These are phyloP conservation scores for Microctenopoma steveboyesi DNA, from an alignment of 2,797 vertebrate species.

Conservation along the genomic window DNA sequence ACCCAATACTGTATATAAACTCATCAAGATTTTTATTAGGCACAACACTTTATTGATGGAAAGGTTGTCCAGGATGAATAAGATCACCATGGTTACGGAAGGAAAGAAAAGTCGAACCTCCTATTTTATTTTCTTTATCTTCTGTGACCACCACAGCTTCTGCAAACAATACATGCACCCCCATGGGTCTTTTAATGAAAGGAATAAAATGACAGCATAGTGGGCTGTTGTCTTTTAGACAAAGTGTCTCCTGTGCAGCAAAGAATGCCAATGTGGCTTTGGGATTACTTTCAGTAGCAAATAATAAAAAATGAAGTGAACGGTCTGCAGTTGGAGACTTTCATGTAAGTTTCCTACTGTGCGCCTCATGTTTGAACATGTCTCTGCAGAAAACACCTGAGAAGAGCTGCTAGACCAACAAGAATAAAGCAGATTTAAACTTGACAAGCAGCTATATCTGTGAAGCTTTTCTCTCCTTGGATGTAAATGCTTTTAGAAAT, in stretches of 20 bases:
- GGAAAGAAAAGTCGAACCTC: conserved; percentile 37
- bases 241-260: conserved; percentile 8
- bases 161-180: conserved; percentile 39
- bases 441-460: conserved; percentile 54
- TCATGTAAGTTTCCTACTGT: conserved; percentile 4
- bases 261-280: conserved; percentile 19
- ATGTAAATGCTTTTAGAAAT: conserved; percentile 53
- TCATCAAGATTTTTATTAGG: conserved; percentile 56
- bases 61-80: conserved; percentile 73
- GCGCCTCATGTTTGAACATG: conserved; percentile 26
- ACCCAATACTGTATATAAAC: conserved; percentile 55
- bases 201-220: conserved; percentile 31
- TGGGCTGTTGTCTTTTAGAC: conserved; percentile 7
- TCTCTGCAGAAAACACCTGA: conserved; percentile 43
- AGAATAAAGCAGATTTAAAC: conserved; percentile 64
- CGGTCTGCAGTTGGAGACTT: conserved; percentile 18
- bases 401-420: conserved; percentile 41
- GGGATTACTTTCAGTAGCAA: conserved; percentile 25
- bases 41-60: conserved; percentile 66
- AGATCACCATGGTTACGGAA: conserved; percentile 71
- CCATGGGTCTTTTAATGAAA: conserved; percentile 46
- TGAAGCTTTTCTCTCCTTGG: conserved; percentile 43
- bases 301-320: conserved; percentile 42
- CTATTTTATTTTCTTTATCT: conserved; percentile 37
- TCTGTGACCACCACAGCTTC: conserved; percentile 11